Evolutionary conservation across 2,113 vertebrate species (phyloP).

Genomic region (Oncorhynchus gorbuscha): DNA sequence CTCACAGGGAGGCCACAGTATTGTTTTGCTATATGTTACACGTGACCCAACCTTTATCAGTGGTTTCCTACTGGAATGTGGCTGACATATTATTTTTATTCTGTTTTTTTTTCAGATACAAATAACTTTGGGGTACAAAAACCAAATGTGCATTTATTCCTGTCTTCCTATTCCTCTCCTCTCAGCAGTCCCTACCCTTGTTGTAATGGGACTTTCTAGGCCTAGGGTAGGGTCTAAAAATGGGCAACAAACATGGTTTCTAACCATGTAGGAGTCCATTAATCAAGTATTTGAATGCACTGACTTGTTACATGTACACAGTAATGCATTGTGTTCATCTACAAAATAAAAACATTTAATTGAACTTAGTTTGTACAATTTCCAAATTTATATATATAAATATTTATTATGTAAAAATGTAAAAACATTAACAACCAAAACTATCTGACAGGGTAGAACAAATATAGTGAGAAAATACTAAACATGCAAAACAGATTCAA

Average conservation of each 20-base stretch:
- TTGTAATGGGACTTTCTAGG: not conserved
- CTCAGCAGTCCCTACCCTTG: too few relatives aligned
- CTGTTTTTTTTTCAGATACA: too few relatives aligned
- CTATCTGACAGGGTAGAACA: not conserved
- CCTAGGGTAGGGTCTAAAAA: not conserved
- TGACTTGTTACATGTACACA: conserved; percentile 19
- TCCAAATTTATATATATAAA: not conserved
- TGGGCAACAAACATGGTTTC: too few relatives aligned
- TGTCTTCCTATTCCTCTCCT: too few relatives aligned
- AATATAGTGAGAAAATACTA: not conserved
- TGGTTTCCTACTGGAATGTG: not conserved
- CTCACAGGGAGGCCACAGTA: too few relatives aligned
- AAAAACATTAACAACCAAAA: conserved; percentile 5
- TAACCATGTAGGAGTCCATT: too few relatives aligned
- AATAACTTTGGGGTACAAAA: too few relatives aligned
- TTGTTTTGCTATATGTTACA: not conserved
- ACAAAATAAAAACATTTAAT: conserved; percentile 4
- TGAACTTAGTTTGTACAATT: not conserved
- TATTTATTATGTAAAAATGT: too few relatives aligned
- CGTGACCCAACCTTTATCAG: not conserved
- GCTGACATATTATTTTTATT: not conserved
- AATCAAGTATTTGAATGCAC: not conserved
- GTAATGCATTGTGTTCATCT: not conserved
- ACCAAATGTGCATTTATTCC: too few relatives aligned
- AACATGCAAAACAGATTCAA: conserved; percentile 13